A percentile compares a stretch with the other conserved stretches of the same genome.
These are phyloP conservation scores for Trididemnum clinides DNA, from an alignment of 23 tunicate genomes.

Conservation along the genomic window DNA sequence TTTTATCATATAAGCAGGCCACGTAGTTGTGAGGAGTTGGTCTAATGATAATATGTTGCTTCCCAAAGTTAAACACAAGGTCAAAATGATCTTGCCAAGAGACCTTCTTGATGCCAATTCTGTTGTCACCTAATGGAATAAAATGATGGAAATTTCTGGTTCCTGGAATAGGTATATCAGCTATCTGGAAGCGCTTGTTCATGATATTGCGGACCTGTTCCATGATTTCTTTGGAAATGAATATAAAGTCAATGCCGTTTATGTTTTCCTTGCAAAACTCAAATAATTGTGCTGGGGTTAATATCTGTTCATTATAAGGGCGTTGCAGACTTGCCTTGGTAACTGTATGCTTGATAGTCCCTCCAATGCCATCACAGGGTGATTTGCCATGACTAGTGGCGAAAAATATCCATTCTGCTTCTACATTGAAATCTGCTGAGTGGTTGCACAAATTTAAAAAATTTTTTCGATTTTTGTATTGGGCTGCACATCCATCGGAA, in stretches of 20 bases:
- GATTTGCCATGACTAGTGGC: slow-evolving; percentile 37
- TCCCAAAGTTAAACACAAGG: slow-evolving; percentile 31
- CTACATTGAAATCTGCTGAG: slow-evolving; percentile 30
- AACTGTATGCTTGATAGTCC: slow-evolving; percentile 26
- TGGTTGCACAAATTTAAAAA: slow-evolving; percentile 49
- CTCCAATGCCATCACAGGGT: slow-evolving; percentile 34
- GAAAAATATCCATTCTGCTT: slow-evolving; percentile 39
- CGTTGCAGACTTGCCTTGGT: slow-evolving; percentile 34
- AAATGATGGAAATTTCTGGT: slow-evolving; percentile 37
- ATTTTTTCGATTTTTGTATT: slow-evolving; percentile 49
- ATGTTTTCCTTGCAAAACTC: slow-evolving; percentile 14
- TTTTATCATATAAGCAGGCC: slow-evolving; percentile 13
- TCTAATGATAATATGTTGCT: slow-evolving; percentile 7
- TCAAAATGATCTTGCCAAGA: slow-evolving; percentile 28
- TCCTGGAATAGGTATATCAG: slow-evolving; percentile 20
- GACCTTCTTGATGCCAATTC: slow-evolving; percentile 15
- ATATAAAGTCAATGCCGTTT: slow-evolving; percentile 22
- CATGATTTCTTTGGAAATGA: slow-evolving; percentile 23
- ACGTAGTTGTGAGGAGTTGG: slow-evolving; percentile 35
- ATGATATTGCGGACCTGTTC: slow-evolving; percentile 14
- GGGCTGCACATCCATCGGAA: slow-evolving; percentile 59
- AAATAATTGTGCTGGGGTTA: slow-evolving; percentile 28
- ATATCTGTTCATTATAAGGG: slow-evolving; percentile 24
- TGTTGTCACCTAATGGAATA: slow-evolving; percentile 27
- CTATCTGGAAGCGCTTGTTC: slow-evolving; percentile 2